A percentile compares a stretch with the other conserved stretches of the same genome.
These are phyloP conservation scores for Platycnemis pennipes DNA, from an alignment of 2,888 invertebrate genomes.

Conservation along the genomic window DNA sequence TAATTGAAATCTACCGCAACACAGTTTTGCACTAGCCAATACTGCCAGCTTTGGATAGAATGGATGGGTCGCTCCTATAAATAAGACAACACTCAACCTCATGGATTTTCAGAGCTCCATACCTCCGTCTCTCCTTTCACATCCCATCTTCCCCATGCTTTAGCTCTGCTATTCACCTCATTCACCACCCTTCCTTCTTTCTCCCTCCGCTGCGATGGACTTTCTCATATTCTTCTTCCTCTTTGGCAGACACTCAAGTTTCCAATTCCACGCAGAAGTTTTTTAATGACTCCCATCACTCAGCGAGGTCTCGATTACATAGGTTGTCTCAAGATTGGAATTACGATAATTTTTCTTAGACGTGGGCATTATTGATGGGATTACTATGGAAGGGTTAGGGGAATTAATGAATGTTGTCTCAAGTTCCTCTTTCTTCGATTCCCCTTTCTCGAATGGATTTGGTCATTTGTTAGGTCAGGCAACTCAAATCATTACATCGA, in stretches of 20 bases:
- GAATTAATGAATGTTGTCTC: background rate
- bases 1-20: conserved; percentile 70
- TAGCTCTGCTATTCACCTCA: background rate
- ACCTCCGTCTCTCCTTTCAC: background rate
- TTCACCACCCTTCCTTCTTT: background rate
- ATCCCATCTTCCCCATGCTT: background rate
- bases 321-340: background rate
- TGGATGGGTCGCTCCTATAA: conserved; percentile 57
- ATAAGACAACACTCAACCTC: conserved; percentile 38
- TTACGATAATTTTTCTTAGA: background rate
- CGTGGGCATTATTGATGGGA: background rate
- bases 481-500: too few species aligned
- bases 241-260: background rate
- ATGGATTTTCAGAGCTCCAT: background rate
- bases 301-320: background rate
- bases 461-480: background rate
- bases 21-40: conserved; percentile 70
- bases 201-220: background rate
- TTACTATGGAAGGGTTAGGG: background rate
- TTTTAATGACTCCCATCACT: background rate
- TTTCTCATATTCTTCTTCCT: background rate
- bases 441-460: background rate
- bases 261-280: background rate
- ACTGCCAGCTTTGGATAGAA: conserved; percentile 56
- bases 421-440: background rate